phyloP scores from a whole-genome alignment of 1,140 invertebrate genomes.

The Zaprionus lachaisei region DNA sequence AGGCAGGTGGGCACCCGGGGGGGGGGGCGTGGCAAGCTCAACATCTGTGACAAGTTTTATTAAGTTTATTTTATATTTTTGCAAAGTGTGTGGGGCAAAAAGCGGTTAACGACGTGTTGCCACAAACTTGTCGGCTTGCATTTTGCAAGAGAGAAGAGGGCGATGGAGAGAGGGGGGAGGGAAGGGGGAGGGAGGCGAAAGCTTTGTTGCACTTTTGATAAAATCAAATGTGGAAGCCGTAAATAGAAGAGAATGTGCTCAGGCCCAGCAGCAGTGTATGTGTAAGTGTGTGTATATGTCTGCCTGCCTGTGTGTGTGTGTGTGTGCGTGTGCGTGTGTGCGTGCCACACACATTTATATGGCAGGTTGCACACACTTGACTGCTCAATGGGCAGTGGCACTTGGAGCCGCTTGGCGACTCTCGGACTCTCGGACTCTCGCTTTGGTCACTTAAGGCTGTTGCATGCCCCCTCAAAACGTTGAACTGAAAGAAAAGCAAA shows the following conservation, averaged over 20 bases:
- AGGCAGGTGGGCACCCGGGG: neutral
- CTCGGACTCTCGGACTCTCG: constrained; percentile 6
- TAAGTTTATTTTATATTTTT: constrained; percentile 78
- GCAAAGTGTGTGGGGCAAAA: neutral
- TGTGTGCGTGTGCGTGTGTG: constrained; percentile 7
- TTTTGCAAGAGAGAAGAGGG: constrained; percentile 2
- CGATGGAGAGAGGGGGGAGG: neutral
- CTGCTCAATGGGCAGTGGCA: constrained; percentile 71
- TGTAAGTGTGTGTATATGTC: no score
- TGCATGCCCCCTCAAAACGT: constrained; percentile 12
- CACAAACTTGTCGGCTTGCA: constrained; percentile 55
- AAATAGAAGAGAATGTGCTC: neutral
- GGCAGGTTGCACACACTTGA: constrained; percentile 75
- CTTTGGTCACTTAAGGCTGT: constrained; percentile 38
- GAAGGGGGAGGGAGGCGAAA: neutral
- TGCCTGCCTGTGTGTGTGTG: neutral
- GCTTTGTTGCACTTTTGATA: constrained; percentile 54
- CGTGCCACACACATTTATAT: constrained; percentile 62
- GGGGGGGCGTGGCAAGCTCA: constrained; percentile 40
- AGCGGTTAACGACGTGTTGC: constrained; percentile 55
- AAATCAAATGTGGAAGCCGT: constrained; percentile 48
- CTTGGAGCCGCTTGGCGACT: constrained; percentile 35
- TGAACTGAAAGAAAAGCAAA: neutral
- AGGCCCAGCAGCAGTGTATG: neutral
- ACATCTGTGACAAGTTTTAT: constrained; percentile 81